phyloP scores from a whole-genome alignment of 2,797 vertebrate genomes.

The Pipistrellus pygmaeus region DNA sequence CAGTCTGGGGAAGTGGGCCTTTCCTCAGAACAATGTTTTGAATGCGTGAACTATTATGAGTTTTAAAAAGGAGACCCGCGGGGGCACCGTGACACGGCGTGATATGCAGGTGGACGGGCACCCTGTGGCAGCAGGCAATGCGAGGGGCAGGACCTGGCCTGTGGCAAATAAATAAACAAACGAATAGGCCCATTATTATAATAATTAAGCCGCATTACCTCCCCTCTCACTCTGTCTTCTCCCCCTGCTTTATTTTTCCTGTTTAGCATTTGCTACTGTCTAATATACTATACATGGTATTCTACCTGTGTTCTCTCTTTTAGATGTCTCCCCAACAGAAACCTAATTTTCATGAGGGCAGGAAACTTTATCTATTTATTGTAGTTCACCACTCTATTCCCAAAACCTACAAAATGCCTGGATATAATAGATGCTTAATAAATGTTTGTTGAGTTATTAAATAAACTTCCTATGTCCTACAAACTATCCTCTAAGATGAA shows the following conservation, averaged over 20 bases:
- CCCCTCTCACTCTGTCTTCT: constrained; percentile 4
- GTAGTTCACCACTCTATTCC: neutral
- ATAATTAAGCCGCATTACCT: neutral
- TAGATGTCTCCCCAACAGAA: neutral
- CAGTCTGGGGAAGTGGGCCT: neutral
- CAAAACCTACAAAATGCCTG: constrained; percentile 1
- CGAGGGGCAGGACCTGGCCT: neutral
- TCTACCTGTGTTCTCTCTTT: neutral
- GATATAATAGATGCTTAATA: neutral
- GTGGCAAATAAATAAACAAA: neutral
- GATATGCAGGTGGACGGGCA: neutral
- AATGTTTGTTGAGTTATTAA: constrained; percentile 19
- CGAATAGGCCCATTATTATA: neutral
- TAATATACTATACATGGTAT: neutral
- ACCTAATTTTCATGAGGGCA: neutral
- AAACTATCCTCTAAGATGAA: neutral
- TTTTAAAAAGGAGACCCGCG: constrained; percentile 46
- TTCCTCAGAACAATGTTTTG: constrained; percentile 21
- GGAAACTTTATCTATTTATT: neutral
- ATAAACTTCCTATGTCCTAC: neutral
- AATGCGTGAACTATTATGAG: neutral
- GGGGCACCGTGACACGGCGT: neutral
- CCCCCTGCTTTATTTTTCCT: constrained; percentile 37
- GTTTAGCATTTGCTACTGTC: neutral
- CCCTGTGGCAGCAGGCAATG: neutral